Percentiles rank a stretch among this genome's conserved stretches.
phyloP scores from a whole-genome alignment of 2,113 vertebrate genomes.

The Heloderma charlesbogerti region DNA sequence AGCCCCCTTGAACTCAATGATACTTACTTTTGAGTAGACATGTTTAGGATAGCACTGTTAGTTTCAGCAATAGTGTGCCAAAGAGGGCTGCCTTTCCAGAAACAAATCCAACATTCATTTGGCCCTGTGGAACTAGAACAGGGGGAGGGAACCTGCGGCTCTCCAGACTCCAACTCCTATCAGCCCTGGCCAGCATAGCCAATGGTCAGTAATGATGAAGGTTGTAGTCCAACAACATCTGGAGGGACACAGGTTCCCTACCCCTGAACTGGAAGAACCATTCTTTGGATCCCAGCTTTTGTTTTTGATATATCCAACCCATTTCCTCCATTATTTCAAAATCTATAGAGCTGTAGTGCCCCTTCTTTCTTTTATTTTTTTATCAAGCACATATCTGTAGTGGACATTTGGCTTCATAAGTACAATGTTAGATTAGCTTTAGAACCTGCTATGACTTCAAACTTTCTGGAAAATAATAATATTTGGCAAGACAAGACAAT shows the following conservation, averaged over 20 bases:
- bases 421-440: not conserved
- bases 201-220: not conserved
- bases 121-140: not conserved
- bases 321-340: not conserved
- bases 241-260: not conserved
- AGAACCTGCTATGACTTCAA: constrained; percentile 19
- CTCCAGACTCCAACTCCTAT: not conserved
- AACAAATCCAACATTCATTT: not conserved
- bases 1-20: not conserved
- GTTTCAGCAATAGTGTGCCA: not conserved
- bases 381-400: not conserved
- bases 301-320: not conserved
- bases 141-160: not conserved
- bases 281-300: not conserved
- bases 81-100: not conserved
- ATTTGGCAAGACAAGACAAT: not conserved
- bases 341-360: not conserved
- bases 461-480: constrained; percentile 1
- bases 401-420: constrained; percentile 4
- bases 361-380: not conserved
- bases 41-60: not conserved
- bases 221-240: not conserved
- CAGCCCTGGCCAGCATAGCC: not conserved
- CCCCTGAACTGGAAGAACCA: not conserved
- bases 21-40: not conserved